Evolutionary conservation across 2,888 invertebrate species (phyloP), one percentile per base, ranked within the genome.

Genomic region (Stratiomys singularior): DNA sequence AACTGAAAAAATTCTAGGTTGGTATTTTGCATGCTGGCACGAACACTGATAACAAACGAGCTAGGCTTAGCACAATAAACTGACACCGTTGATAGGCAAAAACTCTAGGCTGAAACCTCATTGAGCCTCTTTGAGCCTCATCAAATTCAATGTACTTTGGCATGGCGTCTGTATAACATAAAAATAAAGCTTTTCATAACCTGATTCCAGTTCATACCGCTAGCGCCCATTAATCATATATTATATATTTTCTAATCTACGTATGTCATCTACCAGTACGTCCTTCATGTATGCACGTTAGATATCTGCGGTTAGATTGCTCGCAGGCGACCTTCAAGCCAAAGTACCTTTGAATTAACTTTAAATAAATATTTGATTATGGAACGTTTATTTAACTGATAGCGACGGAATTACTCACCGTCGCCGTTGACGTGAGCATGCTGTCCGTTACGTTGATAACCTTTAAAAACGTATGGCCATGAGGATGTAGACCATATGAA

Each of bases 281-380:
- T 4, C 7, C 18, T 9, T 18, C 15, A 52, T n/a, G 18, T 52
- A 9, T 13, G 15, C 4, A 52, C 15, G n/a, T 4, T 18, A 52
- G 3, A 52, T 52, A 52, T 60, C 58, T 5, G 5, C 58, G 18
- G 28, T 64, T 28, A 64, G 64, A 9, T 11, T 28, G 25, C n/a
- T 60, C 58, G 58, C 23, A 15, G 30, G 28, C 64, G 64, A 64
- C 64, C 64, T 64, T 64, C 64, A 64, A 64, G 28, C 64, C 30
- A 15, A 28, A 30, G 64, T 64, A 64, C 64, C 64, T 64, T 30
- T 64, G 28, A 64, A 28, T 64, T 64, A 27, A 30, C 64, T 30
- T 27, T 64, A 30, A 64, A 13, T 30, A 15, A 64, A 64, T 30
- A 13, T 27, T 64, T 60, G 28, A 64, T 28, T 3, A 28, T 25